These are phyloP conservation scores for Brachypteracias leptosomus DNA, from an alignment of 2,113 vertebrate genomes.

Conservation along the genomic window DNA sequence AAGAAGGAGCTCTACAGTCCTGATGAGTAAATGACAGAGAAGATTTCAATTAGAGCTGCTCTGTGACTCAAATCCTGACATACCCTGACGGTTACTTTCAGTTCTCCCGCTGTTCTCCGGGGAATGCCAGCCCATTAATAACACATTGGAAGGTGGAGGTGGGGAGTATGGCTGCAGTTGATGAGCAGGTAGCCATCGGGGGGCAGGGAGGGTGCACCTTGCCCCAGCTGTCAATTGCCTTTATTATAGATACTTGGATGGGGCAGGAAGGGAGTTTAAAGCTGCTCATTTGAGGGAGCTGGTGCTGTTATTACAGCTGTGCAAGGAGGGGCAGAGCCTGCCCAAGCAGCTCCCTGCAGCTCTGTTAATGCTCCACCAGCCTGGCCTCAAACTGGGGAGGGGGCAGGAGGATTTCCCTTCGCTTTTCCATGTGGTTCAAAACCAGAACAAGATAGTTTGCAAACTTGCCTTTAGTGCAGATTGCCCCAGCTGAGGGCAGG, in stretches of 20 bases:
- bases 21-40: conserved; percentile 71
- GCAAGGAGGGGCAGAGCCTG: background rate
- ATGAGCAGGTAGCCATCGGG: conserved; percentile 17
- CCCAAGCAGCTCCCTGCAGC: background rate
- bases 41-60: conserved; percentile 68
- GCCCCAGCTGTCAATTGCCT: background rate
- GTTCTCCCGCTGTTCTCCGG: conserved; percentile 1
- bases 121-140: conserved; percentile 31
- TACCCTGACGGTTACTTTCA: background rate
- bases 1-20: conserved; percentile 13
- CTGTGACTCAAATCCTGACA: conserved; percentile 39
- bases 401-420: background rate
- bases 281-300: background rate
- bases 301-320: background rate
- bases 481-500: background rate
- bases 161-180: background rate
- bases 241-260: background rate
- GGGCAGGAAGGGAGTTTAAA: background rate
- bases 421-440: background rate
- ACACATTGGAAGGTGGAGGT: background rate
- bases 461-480: background rate
- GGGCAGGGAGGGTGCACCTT: background rate
- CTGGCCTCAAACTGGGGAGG: background rate
- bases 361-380: background rate
- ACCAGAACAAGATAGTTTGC: background rate